phyloP scores from a whole-genome alignment of 2,113 vertebrate species.

The Taxidea taxus region DNA sequence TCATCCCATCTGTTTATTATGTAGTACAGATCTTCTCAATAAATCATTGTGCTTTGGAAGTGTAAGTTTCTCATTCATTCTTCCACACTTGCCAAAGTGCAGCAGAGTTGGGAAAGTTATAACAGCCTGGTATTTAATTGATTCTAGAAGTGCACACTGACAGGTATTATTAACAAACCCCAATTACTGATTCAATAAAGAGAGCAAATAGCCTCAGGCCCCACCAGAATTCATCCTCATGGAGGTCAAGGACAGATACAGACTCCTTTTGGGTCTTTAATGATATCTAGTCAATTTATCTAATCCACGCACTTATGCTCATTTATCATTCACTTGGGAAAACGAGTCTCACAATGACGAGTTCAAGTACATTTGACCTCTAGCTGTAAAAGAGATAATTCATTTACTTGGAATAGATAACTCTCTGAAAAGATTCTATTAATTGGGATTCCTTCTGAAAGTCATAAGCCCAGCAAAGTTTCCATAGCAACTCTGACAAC shows the following conservation, averaged over 20 bases:
- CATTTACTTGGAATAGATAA: neutral
- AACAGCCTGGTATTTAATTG: neutral
- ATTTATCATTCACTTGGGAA: neutral
- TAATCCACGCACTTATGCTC: neutral
- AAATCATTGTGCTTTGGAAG: constrained; percentile 45
- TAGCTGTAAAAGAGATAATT: neutral
- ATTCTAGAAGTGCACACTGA: neutral
- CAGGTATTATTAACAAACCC: constrained; percentile 39
- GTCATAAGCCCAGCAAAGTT: neutral
- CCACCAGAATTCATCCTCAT: neutral
- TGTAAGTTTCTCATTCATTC: constrained; percentile 32
- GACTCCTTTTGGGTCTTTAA: neutral
- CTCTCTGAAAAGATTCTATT: neutral
- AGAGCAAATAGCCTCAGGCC: neutral
- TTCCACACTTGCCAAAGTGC: constrained; percentile 24
- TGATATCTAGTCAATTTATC: neutral
- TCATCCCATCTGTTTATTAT: constrained; percentile 28
- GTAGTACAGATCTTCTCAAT: constrained; percentile 19
- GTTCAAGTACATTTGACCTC: neutral
- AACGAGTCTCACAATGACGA: neutral
- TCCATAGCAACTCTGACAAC: neutral
- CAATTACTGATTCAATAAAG: constrained; percentile 19
- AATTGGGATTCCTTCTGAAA: neutral
- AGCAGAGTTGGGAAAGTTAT: constrained; percentile 39
- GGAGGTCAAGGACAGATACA: neutral